Conservation (phyloP, 2,888 invertebrate genomes). For the Thecocarcelia acutangulata region DNA sequence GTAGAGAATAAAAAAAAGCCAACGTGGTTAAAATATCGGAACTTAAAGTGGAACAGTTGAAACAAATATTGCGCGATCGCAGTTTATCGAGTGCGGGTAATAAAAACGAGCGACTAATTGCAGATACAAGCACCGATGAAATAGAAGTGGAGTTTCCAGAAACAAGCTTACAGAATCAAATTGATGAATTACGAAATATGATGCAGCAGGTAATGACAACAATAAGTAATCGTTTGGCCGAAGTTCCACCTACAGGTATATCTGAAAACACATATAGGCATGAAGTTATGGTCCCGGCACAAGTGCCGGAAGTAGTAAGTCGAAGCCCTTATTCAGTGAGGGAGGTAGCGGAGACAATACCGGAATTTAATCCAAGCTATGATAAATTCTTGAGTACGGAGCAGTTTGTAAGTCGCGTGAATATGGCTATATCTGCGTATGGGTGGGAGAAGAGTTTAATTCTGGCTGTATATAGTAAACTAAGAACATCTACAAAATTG, state of each 20-base stretch:
- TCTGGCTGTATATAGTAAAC: slow-evolving; percentile 39
- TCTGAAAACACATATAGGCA: too few species aligned
- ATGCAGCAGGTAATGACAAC: slow-evolving; percentile 12
- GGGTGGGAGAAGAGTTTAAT: too few species aligned
- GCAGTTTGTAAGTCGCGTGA: slow-evolving; percentile 40
- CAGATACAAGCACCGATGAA: not conserved
- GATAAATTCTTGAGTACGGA: slow-evolving; percentile 28
- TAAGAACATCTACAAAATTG: too few species aligned
- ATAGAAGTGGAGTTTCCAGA: slow-evolving; percentile 1
- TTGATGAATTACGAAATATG: slow-evolving; percentile 13
- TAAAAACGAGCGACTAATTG: slow-evolving; percentile 7
- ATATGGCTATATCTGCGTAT: slow-evolving; percentile 39
- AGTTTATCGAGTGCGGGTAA: not conserved
- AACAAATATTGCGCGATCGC: not conserved
- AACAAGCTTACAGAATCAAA: slow-evolving; percentile 7
- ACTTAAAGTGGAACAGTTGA: slow-evolving; percentile 1
- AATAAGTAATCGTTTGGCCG: not conserved
- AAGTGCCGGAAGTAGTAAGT: not conserved
- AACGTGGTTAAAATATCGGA: not conserved
- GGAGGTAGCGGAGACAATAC: too few species aligned
- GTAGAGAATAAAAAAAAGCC: not conserved
- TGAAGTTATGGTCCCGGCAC: not conserved
- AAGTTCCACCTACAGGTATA: not conserved
- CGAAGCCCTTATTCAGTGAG: slow-evolving; percentile 6
- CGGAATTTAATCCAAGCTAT: slow-evolving; percentile 45